Evolutionary conservation across 2,797 vertebrate genomes (phyloP), one percentile per base, ranked within the genome.

Genomic region (Oophaga sylvatica): DNA sequence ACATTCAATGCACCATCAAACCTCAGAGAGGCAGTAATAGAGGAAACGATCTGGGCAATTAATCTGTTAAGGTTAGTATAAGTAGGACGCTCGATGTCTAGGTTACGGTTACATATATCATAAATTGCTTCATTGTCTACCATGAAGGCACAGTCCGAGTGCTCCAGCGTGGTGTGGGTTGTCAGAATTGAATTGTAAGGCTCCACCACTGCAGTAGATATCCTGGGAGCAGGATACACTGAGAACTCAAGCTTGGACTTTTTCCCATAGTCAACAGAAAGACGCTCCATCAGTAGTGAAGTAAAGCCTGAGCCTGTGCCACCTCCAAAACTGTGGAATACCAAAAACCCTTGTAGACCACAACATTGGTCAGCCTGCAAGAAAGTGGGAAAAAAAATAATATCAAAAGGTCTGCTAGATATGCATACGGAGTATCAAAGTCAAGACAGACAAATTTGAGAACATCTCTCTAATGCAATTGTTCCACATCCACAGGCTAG

Each of bases 81-180:
- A 0, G 96, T 95, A 0, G 97, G 98, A 0, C 96, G 96, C n/a
- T 97, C 97, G 0, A 98, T 97, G 90, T 98, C 97, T 88, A 99
- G 94, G 91, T 99, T 99, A 67, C 96, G 93, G 12, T 96, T 95
- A 92, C 97, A 99, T 92, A 99, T 98, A 89, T 99, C 97, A 0
- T 98, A 99, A 93, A 97, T 98, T 91, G 97, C 97, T 90, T 98
- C 97, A 0, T 98, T 98, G 92, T 99, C 97, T 53, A 98, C 97
- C 96, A 98, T 97, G 94, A 98, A 99, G 90, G 97, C 97, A 19
- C 97, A 99, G 91, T 99, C 97, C 0, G 97, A 98, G 92, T 98
- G 97, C 92, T 98, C 97, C 86, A 99, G 90, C 16, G 97, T 99
- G 88, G 97, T 97, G 92, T 98, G 97, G 3, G 97, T 98, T 90